Percentiles rank a stretch among this genome's conserved stretches.
Evolutionary conservation across 1,140 invertebrate species (phyloP).

Genomic region (Hyles euphorbiae): DNA sequence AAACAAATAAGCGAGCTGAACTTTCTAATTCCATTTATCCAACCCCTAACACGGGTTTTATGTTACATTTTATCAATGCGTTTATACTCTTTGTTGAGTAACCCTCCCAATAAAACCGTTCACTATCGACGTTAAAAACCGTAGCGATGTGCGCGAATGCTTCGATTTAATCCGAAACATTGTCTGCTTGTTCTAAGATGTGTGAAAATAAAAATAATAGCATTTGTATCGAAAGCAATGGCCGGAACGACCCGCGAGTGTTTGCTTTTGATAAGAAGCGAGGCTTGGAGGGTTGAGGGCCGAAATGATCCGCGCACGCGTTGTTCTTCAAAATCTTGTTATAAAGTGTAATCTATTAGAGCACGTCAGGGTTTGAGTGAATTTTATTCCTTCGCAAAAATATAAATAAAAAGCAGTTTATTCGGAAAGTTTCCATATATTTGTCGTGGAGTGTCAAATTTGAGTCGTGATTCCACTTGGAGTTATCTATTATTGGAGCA

Average conservation of each 20-base stretch:
- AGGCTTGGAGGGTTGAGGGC: constrained; percentile 5
- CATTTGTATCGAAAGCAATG: constrained; percentile 49
- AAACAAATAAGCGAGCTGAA: no score
- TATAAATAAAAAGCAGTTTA: no score
- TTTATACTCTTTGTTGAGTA: constrained; percentile 6
- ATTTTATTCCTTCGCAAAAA: no score
- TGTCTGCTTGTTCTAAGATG: constrained; percentile 24
- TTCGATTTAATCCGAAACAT: constrained; percentile 31
- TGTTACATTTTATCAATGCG: constrained; percentile 7
- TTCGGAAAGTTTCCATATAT: no score
- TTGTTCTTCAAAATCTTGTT: constrained; percentile 4
- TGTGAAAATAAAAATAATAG: constrained; percentile 64
- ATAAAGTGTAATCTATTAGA: constrained; percentile 6
- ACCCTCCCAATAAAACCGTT: constrained; percentile 19
- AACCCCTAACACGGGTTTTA: constrained; percentile 1
- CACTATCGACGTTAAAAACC: constrained; percentile 19
- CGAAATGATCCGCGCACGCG: constrained; percentile 4
- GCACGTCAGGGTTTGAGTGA: no score
- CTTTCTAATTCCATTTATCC: no score
- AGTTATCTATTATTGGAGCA: no score
- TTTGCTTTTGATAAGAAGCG: constrained; percentile 63
- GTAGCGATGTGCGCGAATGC: constrained; percentile 15
- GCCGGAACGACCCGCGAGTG: constrained; percentile 60
- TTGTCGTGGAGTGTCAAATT: no score
- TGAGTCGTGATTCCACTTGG: no score